phyloP scores from a whole-genome alignment of 2,797 vertebrate species.

The Myoxocephalus aenaeus region DNA sequence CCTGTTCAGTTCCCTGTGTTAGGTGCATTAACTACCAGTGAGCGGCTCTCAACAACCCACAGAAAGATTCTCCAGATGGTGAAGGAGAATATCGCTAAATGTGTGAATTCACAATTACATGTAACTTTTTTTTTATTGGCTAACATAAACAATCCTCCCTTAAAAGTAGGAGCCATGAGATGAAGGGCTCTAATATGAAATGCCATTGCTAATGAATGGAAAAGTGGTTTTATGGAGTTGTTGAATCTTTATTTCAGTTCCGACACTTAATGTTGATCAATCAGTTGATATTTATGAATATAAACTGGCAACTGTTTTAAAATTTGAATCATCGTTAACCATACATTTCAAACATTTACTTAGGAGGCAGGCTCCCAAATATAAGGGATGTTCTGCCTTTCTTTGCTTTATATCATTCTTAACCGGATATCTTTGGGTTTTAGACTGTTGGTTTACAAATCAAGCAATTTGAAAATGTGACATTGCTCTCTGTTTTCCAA shows the following conservation, averaged over 20 bases:
- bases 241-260: slow-evolving; percentile 14
- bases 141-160: slow-evolving; percentile 43
- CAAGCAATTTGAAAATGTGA: neutral
- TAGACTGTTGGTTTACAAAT: neutral
- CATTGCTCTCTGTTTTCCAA: no score
- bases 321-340: neutral
- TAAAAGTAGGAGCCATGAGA: slow-evolving; percentile 24
- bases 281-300: neutral
- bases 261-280: neutral
- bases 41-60: slow-evolving; percentile 40
- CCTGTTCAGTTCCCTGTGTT: slow-evolving; percentile 73
- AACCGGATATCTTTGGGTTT: neutral
- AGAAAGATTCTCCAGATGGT: slow-evolving; percentile 42
- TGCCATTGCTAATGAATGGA: slow-evolving; percentile 25
- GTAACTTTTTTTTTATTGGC: slow-evolving; percentile 17
- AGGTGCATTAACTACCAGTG: slow-evolving; percentile 64
- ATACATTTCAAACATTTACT: neutral
- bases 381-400: neutral
- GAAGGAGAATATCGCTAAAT: slow-evolving; percentile 38
- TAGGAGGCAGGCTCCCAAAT: neutral
- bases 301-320: neutral
- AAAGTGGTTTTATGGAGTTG: slow-evolving; percentile 6
- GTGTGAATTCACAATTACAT: slow-evolving; percentile 32
- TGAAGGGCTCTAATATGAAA: slow-evolving; percentile 16
- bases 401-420: neutral